phyloP scores from a whole-genome alignment of 2,797 vertebrate species.

The Tympanoctomys barrerae region DNA sequence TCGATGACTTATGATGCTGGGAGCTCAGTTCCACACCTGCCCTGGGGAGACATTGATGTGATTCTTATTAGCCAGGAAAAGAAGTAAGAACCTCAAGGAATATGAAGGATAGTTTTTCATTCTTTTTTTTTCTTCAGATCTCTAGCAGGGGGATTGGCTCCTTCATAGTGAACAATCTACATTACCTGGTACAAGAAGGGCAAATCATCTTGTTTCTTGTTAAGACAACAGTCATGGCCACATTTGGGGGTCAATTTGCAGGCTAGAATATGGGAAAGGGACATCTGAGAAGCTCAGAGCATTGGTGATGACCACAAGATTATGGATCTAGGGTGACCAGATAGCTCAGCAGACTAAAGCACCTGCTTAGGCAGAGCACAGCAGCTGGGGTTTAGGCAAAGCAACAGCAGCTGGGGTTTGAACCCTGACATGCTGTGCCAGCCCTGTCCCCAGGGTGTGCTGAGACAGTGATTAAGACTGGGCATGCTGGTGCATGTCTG shows the following conservation, averaged over 20 bases:
- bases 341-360: no score
- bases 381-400: no score
- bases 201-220: not conserved
- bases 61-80: not conserved
- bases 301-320: not conserved
- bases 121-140: not conserved
- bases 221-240: not conserved
- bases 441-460: no score
- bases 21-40: not conserved
- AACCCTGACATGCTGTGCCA: no score
- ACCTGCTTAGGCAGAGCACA: no score
- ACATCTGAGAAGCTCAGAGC: not conserved
- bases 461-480: no score
- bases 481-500: no score
- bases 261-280: not conserved
- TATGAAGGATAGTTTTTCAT: not conserved
- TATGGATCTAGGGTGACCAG: not conserved
- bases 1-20: not conserved
- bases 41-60: not conserved
- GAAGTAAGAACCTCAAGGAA: not conserved
- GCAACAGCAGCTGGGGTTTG: no score
- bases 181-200: not conserved
- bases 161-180: not conserved
- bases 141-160: not conserved
- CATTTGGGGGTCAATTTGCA: not conserved